phyloP scores from a whole-genome alignment of 2,888 invertebrate genomes.

The Drosophila limbata region DNA sequence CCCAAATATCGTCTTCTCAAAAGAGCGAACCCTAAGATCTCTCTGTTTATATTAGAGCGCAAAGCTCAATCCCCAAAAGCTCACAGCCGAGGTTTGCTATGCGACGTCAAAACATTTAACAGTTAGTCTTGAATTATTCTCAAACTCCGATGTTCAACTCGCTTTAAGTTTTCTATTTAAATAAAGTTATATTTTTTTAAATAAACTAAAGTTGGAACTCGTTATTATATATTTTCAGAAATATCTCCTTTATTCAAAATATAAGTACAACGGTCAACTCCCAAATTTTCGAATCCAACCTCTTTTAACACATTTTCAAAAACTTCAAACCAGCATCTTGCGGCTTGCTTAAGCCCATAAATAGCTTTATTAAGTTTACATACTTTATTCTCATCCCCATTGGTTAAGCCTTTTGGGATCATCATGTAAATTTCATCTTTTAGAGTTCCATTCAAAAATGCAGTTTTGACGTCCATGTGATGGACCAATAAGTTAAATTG shows the following conservation, averaged over 20 bases:
- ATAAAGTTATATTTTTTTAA: too few relatives aligned
- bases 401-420: not conserved
- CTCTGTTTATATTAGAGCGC: too few relatives aligned
- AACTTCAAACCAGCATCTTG: conserved; percentile 13
- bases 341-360: conserved; percentile 59
- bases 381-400: conserved; percentile 6
- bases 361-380: conserved; percentile 43
- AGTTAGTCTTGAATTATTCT: too few relatives aligned
- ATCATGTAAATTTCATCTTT: conserved; percentile 33
- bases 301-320: conserved; percentile 9
- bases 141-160: too few relatives aligned
- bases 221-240: conserved; percentile 6
- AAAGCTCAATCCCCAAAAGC: too few relatives aligned
- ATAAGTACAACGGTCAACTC: conserved; percentile 5
- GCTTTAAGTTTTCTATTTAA: too few relatives aligned
- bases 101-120: too few relatives aligned
- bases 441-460: conserved; percentile 25
- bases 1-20: too few relatives aligned
- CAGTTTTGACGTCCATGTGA: conserved; percentile 37
- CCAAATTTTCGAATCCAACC: conserved; percentile 1
- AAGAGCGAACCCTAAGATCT: too few relatives aligned
- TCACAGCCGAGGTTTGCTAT: too few relatives aligned
- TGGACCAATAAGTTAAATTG: conserved; percentile 20
- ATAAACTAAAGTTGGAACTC: too few relatives aligned
- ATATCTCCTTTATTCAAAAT: conserved; percentile 9